Evolutionary conservation across 2,888 invertebrate genomes (phyloP), one percentile per base, ranked within the genome.

Genomic region (Lycaena phlaeas): DNA sequence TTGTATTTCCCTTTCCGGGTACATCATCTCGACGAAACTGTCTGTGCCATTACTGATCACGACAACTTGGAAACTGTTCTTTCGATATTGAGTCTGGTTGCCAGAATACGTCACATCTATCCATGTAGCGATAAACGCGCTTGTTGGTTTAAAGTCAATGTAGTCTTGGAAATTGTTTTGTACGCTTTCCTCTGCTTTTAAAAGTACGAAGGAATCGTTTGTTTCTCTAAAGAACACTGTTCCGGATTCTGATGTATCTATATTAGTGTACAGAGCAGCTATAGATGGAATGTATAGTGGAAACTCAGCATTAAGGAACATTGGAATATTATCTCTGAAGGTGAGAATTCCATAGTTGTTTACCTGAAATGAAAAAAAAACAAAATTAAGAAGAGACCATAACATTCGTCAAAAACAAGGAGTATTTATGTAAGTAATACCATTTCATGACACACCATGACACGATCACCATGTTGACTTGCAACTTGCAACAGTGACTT

Each of bases 111-210:
- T 95, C 1, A 97, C 97, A 40, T 91, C 90, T 25, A 90, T 81
- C 98, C 98, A 98, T 0, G 97, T 98, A 10, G 90, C 93, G 36
- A 98, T 88, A 59, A 98, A 92, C 3, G 96, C 86, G 53, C 91
- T 89, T 0, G 78, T 87, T 0, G 97, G 93, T 54, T 87, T 82
- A 66, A 97, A 98, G 45, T 89, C 87, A 2, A 75, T 70, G 30
- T 89, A 89, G 14, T 90, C 88, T 22, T 89, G 87, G 68, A 94
- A 97, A 46, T 92, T 88, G 43, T 88, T 88, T 42, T 89, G 88
- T 2, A 97, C 86, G 48, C 90, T 88, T 43, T 88, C 87, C 15
- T 90, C 88, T 0, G 93, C 93, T 67, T 91, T 88, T 38, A 85
- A 61, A 17, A 93, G 61, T n/a, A 89, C 66, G 28, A 85, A 84